Evolutionary conservation across 2,888 invertebrate species (phyloP).

Genomic region (Ennomos fuscantarius): DNA sequence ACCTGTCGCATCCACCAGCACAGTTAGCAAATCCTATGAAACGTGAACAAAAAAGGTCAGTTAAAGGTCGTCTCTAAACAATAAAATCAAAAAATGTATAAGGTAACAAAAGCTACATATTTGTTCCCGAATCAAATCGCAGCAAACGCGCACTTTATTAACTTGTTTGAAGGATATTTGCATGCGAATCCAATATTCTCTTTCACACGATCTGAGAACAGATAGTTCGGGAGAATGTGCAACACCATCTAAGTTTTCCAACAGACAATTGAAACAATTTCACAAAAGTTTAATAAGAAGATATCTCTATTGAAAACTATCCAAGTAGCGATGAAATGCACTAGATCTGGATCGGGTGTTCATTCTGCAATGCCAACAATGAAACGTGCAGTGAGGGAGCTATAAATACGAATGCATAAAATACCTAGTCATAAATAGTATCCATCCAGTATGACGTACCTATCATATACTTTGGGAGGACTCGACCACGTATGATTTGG

Average conservation of each 20-base stretch:
- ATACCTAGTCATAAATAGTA: constrained; percentile 28
- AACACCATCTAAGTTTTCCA: constrained; percentile 31
- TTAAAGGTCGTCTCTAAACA: not conserved
- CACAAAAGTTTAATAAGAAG: constrained; percentile 18
- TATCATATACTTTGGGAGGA: constrained; percentile 19
- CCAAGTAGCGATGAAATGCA: constrained; percentile 23
- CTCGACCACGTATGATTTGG: constrained; percentile 7
- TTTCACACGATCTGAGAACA: constrained; percentile 26
- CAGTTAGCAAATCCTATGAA: too few relatives aligned
- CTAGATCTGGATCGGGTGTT: constrained; percentile 27
- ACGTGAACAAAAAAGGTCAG: not conserved
- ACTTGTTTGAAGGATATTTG: constrained; percentile 21
- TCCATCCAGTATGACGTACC: constrained; percentile 5
- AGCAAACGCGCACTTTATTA: constrained; percentile 16
- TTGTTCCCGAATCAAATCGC: constrained; percentile 14
- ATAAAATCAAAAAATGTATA: constrained; percentile 5
- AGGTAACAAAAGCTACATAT: constrained; percentile 4
- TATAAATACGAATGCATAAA: constrained; percentile 32
- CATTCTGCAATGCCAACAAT: constrained; percentile 28
- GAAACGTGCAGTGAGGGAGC: constrained; percentile 12
- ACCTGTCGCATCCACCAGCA: too few relatives aligned
- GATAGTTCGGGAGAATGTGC: constrained; percentile 21
- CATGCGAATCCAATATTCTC: constrained; percentile 23
- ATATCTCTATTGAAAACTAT: constrained; percentile 20
- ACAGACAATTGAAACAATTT: constrained; percentile 23